These are phyloP conservation scores for Catocala sponsa DNA, from an alignment of 2,888 invertebrate genomes.

Conservation along the genomic window DNA sequence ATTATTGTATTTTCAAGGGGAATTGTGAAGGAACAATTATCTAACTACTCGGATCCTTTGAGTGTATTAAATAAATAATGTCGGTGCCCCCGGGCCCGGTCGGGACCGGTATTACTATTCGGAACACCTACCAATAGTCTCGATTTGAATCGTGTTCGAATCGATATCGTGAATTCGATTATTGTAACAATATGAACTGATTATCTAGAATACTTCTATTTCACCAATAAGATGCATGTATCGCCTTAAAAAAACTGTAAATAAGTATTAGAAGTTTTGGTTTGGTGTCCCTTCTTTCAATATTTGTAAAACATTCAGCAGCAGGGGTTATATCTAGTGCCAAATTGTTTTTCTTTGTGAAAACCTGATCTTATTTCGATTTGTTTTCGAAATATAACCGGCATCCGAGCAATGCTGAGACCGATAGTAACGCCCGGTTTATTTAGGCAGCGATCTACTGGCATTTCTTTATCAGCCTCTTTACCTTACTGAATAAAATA, in stretches of 20 bases:
- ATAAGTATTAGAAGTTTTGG: no score
- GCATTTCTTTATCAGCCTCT: slow-evolving; percentile 85
- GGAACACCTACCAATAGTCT: slow-evolving; percentile 56
- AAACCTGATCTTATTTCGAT: neutral
- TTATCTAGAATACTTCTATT: no score
- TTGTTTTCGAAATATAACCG: neutral
- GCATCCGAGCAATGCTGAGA: slow-evolving; percentile 40
- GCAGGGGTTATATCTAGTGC: no score
- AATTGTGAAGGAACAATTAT: slow-evolving; percentile 78
- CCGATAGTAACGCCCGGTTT: slow-evolving; percentile 68
- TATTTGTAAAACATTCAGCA: no score
- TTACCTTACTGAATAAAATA: slow-evolving; percentile 84
- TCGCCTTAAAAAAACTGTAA: no score
- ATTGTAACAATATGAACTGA: neutral
- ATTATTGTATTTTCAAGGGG: slow-evolving; percentile 51
- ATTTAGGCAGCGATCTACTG: slow-evolving; percentile 81
- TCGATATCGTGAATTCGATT: slow-evolving; percentile 10
- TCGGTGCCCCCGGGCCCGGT: slow-evolving; percentile 62
- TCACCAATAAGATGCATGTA: no score
- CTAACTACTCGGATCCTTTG: slow-evolving; percentile 73
- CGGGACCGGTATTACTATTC: slow-evolving; percentile 59
- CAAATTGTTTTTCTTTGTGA: no score
- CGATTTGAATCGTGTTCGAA: slow-evolving; percentile 19
- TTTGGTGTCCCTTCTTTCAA: no score
- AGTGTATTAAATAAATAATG: slow-evolving; percentile 84